These are phyloP conservation scores for Dione juno DNA, from an alignment of 2,888 invertebrate species.

Conservation along the genomic window DNA sequence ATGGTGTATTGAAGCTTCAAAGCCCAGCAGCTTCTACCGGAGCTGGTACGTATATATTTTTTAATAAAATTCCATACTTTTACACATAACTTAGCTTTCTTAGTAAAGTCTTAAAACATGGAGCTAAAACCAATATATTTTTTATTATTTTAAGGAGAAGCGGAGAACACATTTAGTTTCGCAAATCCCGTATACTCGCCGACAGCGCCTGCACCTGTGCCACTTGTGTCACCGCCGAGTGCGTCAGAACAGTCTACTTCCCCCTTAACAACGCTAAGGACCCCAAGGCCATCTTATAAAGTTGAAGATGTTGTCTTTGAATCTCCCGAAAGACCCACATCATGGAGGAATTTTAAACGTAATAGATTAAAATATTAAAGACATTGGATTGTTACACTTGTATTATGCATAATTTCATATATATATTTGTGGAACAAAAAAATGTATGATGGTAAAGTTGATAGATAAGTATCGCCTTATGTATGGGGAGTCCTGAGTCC, in stretches of 20 bases:
- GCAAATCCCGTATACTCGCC: slow-evolving; percentile 94
- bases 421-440: too few relatives aligned
- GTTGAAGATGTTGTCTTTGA: slow-evolving; percentile 90
- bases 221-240: slow-evolving; percentile 54
- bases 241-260: slow-evolving; percentile 55
- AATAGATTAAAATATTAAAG: slow-evolving; percentile 39
- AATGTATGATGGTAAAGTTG: too few relatives aligned
- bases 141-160: slow-evolving; percentile 46
- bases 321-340: slow-evolving; percentile 79
- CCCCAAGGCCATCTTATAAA: slow-evolving; percentile 85
- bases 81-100: too few relatives aligned
- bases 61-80: too few relatives aligned
- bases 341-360: slow-evolving; percentile 78
- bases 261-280: slow-evolving; percentile 60
- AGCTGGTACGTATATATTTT: slow-evolving; percentile 52
- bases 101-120: background rate
- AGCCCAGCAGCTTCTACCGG: slow-evolving; percentile 82
- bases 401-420: too few relatives aligned
- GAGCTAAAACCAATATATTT: background rate
- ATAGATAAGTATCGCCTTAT: too few relatives aligned
- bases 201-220: slow-evolving; percentile 67
- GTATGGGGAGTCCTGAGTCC: too few relatives aligned
- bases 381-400: too few relatives aligned
- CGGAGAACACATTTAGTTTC: slow-evolving; percentile 85
- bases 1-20: slow-evolving; percentile 90